Evolutionary conservation across 2,113 vertebrate species (phyloP), one percentile per base, ranked within the genome.

Genomic region (Grus americana): DNA sequence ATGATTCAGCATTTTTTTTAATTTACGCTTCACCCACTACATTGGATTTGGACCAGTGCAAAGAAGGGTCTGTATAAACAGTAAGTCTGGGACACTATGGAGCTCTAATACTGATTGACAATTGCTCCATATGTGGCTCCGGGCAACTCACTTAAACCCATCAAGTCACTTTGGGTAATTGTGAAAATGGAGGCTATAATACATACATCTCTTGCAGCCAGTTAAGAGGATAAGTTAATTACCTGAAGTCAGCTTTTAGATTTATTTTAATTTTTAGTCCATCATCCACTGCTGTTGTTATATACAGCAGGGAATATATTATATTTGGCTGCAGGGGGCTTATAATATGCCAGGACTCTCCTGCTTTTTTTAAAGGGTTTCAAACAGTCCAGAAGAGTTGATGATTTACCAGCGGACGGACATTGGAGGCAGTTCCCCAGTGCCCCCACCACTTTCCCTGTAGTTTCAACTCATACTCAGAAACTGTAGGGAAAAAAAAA

Each of bases 191-290:
- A 92, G 57, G 30, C 75, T 91, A 2, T 93, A 91, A 84, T 92
- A 78, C 15, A 52, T 50, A 59, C 7, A 4, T 67, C 47, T 84
- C 72, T 87, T 87, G 66, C 49, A 91, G 61, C 61, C 62, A 75
- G 30, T 81, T 91, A 85, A 84, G 66, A 85, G n/a, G 72, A 85
- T 85, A 81, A 92, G 85, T 89, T 89, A 91, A 95, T 95, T 94
- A 87, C 46, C 57, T 85, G 47, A 89, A 92, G 89, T 84, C 67
- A 71, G 26, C 68, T 79, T 84, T 55, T 92, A 49, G 84, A 79
- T 78, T 86, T 83, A 38, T 83, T 96, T 93, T 86, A 57, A 59
- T 72, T 94, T 90, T 74, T 59, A 71, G 72, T 78, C 38, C 61
- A 19, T 95, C 38, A 63, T 47, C 57, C 26, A n/a, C 63, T 78